Percentiles rank a stretch among this genome's conserved stretches.
Evolutionary conservation across 2,113 vertebrate species (phyloP).

Genomic region (Cricetomys ansorgei): DNA sequence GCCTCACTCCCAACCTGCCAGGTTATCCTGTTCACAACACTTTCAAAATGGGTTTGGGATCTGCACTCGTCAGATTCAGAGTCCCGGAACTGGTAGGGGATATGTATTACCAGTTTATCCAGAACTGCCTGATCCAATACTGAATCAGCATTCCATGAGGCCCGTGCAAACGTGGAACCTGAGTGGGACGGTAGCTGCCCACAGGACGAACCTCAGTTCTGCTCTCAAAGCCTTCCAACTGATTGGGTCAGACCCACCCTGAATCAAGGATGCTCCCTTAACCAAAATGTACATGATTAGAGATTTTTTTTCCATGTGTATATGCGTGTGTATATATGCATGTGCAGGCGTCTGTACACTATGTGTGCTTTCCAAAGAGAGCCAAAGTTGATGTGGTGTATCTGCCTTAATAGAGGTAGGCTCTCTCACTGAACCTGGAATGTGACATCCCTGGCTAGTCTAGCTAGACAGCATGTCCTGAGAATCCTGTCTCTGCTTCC

Average conservation of each 20-base stretch:
- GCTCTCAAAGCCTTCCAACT: not conserved
- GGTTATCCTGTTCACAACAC: not conserved
- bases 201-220: not conserved
- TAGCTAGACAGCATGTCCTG: not conserved
- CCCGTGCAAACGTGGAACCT: accelerated
- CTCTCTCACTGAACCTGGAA: not conserved
- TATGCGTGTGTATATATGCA: not conserved
- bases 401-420: not conserved
- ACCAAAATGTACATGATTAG: not conserved
- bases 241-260: not conserved
- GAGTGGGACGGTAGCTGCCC: not conserved
- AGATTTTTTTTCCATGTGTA: not conserved
- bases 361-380: not conserved
- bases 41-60: not conserved
- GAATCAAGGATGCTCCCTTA: not conserved
- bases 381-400: not conserved
- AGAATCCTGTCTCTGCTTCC: not conserved
- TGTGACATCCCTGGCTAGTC: not conserved
- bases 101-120: not conserved
- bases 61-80: not conserved
- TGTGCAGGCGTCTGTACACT: not conserved
- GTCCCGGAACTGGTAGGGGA: not conserved
- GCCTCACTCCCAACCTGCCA: not conserved
- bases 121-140: not conserved
- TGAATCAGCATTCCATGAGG: not conserved